Base-by-base conservation (phyloP, 1,140 invertebrate genomes). In the Anastatus disparis region DNA sequence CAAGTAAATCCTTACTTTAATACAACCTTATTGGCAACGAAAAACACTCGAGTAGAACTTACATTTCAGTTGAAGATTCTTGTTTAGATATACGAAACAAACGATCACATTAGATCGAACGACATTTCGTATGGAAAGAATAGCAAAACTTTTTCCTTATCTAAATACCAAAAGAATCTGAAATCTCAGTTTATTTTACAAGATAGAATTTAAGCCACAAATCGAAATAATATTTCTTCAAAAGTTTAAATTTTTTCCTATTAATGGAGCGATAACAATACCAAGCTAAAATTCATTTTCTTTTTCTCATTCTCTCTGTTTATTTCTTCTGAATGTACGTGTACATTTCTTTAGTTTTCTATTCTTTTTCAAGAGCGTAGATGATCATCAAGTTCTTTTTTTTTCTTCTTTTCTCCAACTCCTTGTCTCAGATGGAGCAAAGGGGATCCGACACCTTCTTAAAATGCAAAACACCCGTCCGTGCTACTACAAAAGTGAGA, bases 401-500 rank as follows among this genome's bases (percentile, higher is more conserved):
- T 63, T 59, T 71, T 48, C 48, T 50, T 13, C 38, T n/a, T 62
- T 44, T 42, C 9, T 61, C 35, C 42, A 44, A 64, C 56, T 68
- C 20, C 70, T 35, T 52, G 46, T 55, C 77, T 77, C 72, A 75
- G 67, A 77, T 79, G 72, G 78, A 77, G 78, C 71, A 78, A 79
- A 77, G 77, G 75, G 77, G 79, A 79, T 79, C 76, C 76, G 76
- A 81, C 79, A 84, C 77, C 83, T 84, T 84, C 77, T 85, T 83
- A 84, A 85, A 83, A 84, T 85, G 82, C 81, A 84, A 84, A 84
- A 85, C 82, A 84, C 80, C 72, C 77, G 76, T 1, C 20, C 40
- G 27, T 70, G 72, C n/a, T n/a, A n/a, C 50, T 74, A 64, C 69
- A 46, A 69, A 71, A 69, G 52, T 63, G 74, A 63, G 55, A 64